These are phyloP conservation scores for Ennomos fuscantarius DNA, from an alignment of 2,888 invertebrate genomes.

Conservation along the genomic window DNA sequence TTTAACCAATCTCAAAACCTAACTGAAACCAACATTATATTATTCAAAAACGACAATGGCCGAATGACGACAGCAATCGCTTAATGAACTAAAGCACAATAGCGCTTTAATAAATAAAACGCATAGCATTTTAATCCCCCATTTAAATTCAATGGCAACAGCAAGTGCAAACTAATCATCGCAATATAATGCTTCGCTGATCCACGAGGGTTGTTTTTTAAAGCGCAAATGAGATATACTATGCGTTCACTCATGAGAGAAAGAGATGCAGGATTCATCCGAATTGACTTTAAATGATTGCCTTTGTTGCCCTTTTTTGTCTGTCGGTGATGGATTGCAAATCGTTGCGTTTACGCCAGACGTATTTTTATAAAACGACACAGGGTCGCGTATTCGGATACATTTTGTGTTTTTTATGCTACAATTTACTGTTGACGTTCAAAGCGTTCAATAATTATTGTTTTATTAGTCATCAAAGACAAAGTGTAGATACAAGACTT, in stretches of 20 bases:
- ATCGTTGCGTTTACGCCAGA: slow-evolving; percentile 65
- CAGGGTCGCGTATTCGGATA: not conserved
- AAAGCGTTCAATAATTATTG: too few relatives aligned
- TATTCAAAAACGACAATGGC: slow-evolving; percentile 50
- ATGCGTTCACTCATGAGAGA: slow-evolving; percentile 46
- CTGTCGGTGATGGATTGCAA: slow-evolving; percentile 79
- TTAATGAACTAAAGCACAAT: slow-evolving; percentile 79
- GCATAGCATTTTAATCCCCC: slow-evolving; percentile 78
- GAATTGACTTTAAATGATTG: slow-evolving; percentile 84
- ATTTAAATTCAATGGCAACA: slow-evolving; percentile 82
- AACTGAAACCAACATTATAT: slow-evolving; percentile 41
- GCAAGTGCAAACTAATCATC: slow-evolving; percentile 84
- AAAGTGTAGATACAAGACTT: too few relatives aligned
- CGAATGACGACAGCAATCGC: slow-evolving; percentile 68
- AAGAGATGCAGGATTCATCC: slow-evolving; percentile 66
- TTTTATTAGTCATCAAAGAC: too few relatives aligned
- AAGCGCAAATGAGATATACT: slow-evolving; percentile 52
- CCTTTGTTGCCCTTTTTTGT: slow-evolving; percentile 72
- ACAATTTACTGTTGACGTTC: too few relatives aligned
- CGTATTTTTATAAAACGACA: slow-evolving; percentile 6
- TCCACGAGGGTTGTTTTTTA: slow-evolving; percentile 72
- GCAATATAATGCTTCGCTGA: slow-evolving; percentile 82
- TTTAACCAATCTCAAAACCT: slow-evolving; percentile 7
- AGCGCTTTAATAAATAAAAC: slow-evolving; percentile 80
- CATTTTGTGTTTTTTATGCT: not conserved